Percentiles rank a stretch among this genome's conserved stretches.
These are phyloP conservation scores for Acrobasis consociella DNA, from an alignment of 2,888 invertebrate genomes.

Conservation along the genomic window DNA sequence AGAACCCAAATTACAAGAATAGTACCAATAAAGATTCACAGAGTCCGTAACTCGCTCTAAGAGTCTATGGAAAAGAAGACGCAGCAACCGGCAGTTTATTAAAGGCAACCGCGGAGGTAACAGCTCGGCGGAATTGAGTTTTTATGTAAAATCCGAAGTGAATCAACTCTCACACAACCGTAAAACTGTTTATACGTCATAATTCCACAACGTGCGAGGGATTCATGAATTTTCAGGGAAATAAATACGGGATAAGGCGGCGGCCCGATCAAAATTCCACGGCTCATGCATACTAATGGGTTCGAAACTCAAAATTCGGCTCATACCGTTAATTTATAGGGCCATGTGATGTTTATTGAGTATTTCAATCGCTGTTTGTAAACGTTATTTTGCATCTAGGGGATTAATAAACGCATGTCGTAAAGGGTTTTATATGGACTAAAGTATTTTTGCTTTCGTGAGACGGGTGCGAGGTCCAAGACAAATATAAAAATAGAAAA, in stretches of 20 bases:
- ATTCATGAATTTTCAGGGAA: slow-evolving; percentile 54
- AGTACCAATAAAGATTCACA: too few species aligned
- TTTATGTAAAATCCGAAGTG: slow-evolving; percentile 20
- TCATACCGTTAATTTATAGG: slow-evolving; percentile 21
- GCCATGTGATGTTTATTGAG: slow-evolving; percentile 16
- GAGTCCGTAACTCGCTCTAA: too few species aligned
- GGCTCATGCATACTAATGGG: slow-evolving; percentile 62
- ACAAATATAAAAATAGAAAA: too few species aligned
- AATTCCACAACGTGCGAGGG: slow-evolving; percentile 46
- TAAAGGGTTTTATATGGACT: background rate
- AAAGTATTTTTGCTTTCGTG: too few species aligned
- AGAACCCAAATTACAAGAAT: too few species aligned
- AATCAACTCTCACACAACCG: slow-evolving; percentile 30
- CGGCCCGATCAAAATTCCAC: slow-evolving; percentile 51
- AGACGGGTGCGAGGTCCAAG: too few species aligned
- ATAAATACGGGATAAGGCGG: slow-evolving; percentile 54
- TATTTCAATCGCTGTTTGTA: slow-evolving; percentile 10
- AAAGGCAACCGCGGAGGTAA: slow-evolving; percentile 15
- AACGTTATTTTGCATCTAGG: background rate
- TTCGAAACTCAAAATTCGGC: slow-evolving; percentile 54
- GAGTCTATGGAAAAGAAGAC: slow-evolving; percentile 10
- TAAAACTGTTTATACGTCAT: slow-evolving; percentile 54
- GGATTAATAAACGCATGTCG: background rate
- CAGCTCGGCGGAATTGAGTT: slow-evolving; percentile 20
- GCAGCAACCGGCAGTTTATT: slow-evolving; percentile 6